These are phyloP conservation scores for Noctua janthe DNA, from an alignment of 2,888 invertebrate genomes.

Conservation along the genomic window DNA sequence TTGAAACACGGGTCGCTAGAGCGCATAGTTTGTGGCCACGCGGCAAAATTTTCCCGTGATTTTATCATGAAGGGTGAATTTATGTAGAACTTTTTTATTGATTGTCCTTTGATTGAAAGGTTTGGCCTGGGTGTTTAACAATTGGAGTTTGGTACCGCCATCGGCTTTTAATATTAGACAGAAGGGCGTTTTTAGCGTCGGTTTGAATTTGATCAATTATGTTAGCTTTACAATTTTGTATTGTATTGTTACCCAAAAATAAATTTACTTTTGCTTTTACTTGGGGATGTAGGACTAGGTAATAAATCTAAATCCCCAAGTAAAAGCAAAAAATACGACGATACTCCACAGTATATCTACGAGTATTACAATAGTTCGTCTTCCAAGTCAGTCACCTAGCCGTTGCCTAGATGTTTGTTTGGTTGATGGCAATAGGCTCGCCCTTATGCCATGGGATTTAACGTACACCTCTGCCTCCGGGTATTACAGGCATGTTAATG, in stretches of 20 bases:
- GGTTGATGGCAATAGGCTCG: not conserved
- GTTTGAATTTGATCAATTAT: slow-evolving; percentile 5
- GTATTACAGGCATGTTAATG: too few species aligned
- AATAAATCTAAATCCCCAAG: too few species aligned
- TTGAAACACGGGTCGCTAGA: not conserved
- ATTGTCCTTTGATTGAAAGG: not conserved
- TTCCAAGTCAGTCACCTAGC: too few species aligned
- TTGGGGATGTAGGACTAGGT: too few species aligned
- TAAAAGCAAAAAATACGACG: not conserved
- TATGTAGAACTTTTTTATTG: not conserved
- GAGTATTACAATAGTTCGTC: too few species aligned
- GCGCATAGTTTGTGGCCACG: not conserved
- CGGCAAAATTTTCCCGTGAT: not conserved
- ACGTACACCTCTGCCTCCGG: too few species aligned
- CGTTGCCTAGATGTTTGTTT: not conserved
- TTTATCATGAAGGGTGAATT: not conserved
- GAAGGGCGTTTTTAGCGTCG: not conserved
- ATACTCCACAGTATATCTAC: not conserved
- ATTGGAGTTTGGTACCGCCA: slow-evolving; percentile 29
- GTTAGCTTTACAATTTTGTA: not conserved
- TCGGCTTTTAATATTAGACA: slow-evolving; percentile 2
- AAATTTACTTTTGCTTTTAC: not conserved
- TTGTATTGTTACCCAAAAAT: not conserved
- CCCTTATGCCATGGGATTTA: not conserved
- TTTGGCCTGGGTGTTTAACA: slow-evolving; percentile 26